Evolutionary conservation across 2,797 vertebrate species (phyloP), one percentile per base, ranked within the genome.

Genomic region (Sphaeramia orbicularis): DNA sequence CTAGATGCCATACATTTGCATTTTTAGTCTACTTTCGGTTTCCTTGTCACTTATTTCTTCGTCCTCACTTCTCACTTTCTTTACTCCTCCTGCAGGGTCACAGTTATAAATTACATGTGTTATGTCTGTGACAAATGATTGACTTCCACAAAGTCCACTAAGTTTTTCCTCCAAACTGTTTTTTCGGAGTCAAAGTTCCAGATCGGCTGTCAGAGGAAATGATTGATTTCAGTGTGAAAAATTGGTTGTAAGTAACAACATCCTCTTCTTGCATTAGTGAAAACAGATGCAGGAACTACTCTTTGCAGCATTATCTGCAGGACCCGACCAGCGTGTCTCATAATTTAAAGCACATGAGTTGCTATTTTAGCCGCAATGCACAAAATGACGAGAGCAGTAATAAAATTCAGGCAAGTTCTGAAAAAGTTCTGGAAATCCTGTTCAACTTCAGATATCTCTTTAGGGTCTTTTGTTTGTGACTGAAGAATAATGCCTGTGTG

Each of bases 221-320:
- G 91, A 93, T 92, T 92, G 94, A 94, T 96, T 92, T 94, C 72
- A 77, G 91, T 91, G 90, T 91, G 89, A 91, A 92, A 92, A 91
- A 87, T 95, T 94, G 91, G 91, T 94, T 91, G 92, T 93, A 94
- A 95, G 94, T 95, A 94, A 94, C 90, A 93, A 94, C 92, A 94
- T 96, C 94, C 95, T 93, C 91, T 90, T 86, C 88, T 83, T 80
- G 70, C 68, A 76, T 93, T 94, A 95, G 94, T 93, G 95, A 91
- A 93, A 94, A 90, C 92, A 94, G 94, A 96, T 95, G 93, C 91
- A 95, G 91, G 87, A 90, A 53, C 85, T 88, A 80, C 71, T 86
- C 89, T 89, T 93, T 70, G 80, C 80, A 72, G 69, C 80, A 88
- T 89, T 91, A 94, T 96, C 94, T 95, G 91, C 85, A 87, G 91